Conservation (phyloP, 2,888 invertebrate genomes). For the Caenorhabditis doughertyi region DNA sequence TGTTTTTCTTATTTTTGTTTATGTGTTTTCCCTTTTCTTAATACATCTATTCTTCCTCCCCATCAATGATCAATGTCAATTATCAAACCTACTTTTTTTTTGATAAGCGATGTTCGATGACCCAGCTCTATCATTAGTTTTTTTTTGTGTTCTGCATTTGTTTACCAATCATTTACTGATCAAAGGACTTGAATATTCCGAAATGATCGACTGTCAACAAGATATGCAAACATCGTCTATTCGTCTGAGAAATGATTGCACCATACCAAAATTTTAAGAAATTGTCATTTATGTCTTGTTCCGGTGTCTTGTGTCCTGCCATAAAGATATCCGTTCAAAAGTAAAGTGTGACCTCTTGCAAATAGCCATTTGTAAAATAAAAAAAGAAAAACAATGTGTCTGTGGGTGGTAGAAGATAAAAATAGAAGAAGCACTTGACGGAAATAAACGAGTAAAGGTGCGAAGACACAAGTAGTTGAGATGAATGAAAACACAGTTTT, state of each 20-base stretch:
- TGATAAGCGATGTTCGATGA: slow-evolving; percentile 45
- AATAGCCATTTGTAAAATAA: slow-evolving; percentile 2
- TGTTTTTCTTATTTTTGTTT: no score
- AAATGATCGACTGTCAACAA: slow-evolving; percentile 41
- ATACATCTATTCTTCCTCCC: neutral
- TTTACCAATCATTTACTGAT: slow-evolving; percentile 24
- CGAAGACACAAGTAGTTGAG: slow-evolving; percentile 60
- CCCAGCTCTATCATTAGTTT: slow-evolving; percentile 32
- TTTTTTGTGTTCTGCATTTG: slow-evolving; percentile 20
- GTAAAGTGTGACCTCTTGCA: slow-evolving; percentile 32
- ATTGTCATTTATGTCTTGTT: slow-evolving; percentile 4
- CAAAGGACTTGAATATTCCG: slow-evolving; percentile 53
- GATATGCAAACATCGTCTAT: slow-evolving; percentile 28
- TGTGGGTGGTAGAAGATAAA: slow-evolving; percentile 19
- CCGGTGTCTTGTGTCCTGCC: slow-evolving; percentile 5
- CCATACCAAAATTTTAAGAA: neutral
- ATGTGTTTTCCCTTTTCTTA: neutral
- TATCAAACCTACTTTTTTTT: slow-evolving; percentile 5
- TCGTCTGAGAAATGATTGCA: no score
- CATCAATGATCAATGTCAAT: slow-evolving; percentile 31
- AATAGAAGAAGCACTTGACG: slow-evolving; percentile 52
- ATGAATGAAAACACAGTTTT: slow-evolving; percentile 45
- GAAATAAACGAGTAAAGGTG: slow-evolving; percentile 51
- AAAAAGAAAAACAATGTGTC: slow-evolving; percentile 4
- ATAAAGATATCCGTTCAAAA: neutral